A percentile compares a stretch with the other conserved stretches of the same genome.
Conservation (phyloP, 2,888 invertebrate genomes). For the Bombylius discolor region DNA sequence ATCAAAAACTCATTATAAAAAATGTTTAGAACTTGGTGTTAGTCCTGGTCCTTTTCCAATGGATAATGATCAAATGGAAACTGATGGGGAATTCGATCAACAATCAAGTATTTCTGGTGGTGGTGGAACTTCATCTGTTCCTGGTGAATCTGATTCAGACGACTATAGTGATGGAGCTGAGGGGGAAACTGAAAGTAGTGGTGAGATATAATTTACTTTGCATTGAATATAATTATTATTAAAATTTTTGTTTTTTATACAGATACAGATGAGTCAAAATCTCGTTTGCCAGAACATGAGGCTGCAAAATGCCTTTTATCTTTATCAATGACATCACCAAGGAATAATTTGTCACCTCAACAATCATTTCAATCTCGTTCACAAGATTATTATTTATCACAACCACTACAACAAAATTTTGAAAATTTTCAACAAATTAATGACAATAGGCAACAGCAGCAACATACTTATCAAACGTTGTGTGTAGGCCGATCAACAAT, state of each 20-base stretch:
- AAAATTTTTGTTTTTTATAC: constrained; percentile 17
- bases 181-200: constrained; percentile 53
- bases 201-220: constrained; percentile 35
- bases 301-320: constrained; percentile 72
- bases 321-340: constrained; percentile 45
- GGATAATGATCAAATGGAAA: constrained; percentile 46
- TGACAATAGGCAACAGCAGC: neutral
- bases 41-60: constrained; percentile 58
- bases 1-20: constrained; percentile 92
- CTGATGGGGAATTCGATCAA: constrained; percentile 37
- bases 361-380: no score
- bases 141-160: constrained; percentile 52
- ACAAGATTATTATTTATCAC: no score
- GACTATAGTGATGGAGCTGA: constrained; percentile 52
- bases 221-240: no score
- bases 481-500: no score
- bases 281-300: constrained; percentile 68
- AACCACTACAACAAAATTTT: neutral
- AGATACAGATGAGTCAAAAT: constrained; percentile 55
- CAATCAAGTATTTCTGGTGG: constrained; percentile 29
- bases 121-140: constrained; percentile 33
- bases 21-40: constrained; percentile 73
- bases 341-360: constrained; percentile 29
- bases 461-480: neutral
- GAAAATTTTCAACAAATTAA: neutral